Conservation (phyloP, 2,888 invertebrate species). For the Acronicta leporina region DNA sequence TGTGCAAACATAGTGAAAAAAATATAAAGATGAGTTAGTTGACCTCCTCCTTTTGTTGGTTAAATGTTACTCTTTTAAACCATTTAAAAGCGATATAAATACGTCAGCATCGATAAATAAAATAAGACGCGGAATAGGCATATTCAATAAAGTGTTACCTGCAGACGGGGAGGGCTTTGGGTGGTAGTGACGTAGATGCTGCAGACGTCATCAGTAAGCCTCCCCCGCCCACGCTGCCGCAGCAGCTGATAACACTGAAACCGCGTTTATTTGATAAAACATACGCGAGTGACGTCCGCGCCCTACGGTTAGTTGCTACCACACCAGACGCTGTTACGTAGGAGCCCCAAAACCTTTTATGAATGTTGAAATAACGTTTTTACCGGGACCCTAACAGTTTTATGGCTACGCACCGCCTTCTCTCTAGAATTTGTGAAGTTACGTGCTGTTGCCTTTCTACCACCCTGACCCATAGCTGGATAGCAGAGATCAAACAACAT, state of each 20-base stretch:
- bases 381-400: too few relatives aligned
- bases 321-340: slow-evolving; percentile 42
- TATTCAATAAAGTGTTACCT: slow-evolving; percentile 49
- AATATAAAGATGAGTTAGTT: not conserved
- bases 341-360: slow-evolving; percentile 10
- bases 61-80: not conserved
- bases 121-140: slow-evolving; percentile 42
- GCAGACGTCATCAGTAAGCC: slow-evolving; percentile 70
- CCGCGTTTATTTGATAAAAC: slow-evolving; percentile 49
- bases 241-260: slow-evolving; percentile 71
- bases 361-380: slow-evolving; percentile 1
- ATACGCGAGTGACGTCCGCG: slow-evolving; percentile 42
- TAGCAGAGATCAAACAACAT: too few relatives aligned
- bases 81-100: slow-evolving; percentile 18
- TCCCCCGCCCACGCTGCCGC: slow-evolving; percentile 62
- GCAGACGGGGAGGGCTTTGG: slow-evolving; percentile 48
- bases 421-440: too few relatives aligned
- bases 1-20: too few relatives aligned
- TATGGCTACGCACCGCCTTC: too few relatives aligned
- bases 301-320: slow-evolving; percentile 30
- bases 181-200: slow-evolving; percentile 74
- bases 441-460: too few relatives aligned
- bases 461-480: too few relatives aligned
- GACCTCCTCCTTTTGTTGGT: not conserved
- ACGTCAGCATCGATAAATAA: slow-evolving; percentile 34